A percentile compares a stretch with the other conserved stretches of the same genome.
phyloP scores from a whole-genome alignment of 2,888 invertebrate genomes.

The Cynaeus angustus region DNA sequence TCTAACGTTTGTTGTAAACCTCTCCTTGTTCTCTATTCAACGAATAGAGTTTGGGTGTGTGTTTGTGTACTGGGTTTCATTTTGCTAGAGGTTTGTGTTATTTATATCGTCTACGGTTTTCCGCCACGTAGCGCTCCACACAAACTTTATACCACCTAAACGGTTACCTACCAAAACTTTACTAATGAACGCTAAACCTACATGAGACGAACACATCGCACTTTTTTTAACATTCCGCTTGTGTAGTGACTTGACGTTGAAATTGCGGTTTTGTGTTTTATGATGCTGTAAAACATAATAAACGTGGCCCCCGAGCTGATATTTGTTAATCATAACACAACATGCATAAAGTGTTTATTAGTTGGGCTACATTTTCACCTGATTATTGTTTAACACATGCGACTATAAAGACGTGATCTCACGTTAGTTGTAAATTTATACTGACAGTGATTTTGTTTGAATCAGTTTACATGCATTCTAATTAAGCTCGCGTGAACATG shows the following conservation, averaged over 20 bases:
- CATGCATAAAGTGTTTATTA: conserved; percentile 48
- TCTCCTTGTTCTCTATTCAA: conserved; percentile 26
- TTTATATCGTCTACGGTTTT: conserved; percentile 37
- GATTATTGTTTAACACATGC: conserved; percentile 22
- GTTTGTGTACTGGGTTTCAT: conserved; percentile 29
- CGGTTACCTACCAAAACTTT: conserved; percentile 42
- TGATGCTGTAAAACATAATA: conserved; percentile 44
- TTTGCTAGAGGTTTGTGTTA: conserved; percentile 26
- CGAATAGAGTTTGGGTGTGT: conserved; percentile 1
- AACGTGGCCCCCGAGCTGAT: conserved; percentile 36
- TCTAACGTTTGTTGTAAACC: background rate
- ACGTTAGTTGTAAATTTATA: background rate
- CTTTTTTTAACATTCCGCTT: conserved; percentile 23
- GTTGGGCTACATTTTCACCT: conserved; percentile 37
- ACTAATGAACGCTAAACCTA: conserved; percentile 41
- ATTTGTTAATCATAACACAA: conserved; percentile 46
- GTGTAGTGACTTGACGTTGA: conserved; percentile 30
- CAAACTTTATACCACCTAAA: conserved; percentile 33
- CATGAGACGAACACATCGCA: conserved; percentile 31
- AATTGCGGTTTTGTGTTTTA: conserved; percentile 44
- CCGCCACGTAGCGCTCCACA: conserved; percentile 39
- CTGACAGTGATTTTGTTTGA: too few relatives aligned
- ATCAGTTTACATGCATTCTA: too few relatives aligned
- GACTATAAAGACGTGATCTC: background rate
- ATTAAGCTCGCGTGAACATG: too few relatives aligned